Conservation (phyloP, 2,888 invertebrate genomes). For the Melipona bicolor region DNA sequence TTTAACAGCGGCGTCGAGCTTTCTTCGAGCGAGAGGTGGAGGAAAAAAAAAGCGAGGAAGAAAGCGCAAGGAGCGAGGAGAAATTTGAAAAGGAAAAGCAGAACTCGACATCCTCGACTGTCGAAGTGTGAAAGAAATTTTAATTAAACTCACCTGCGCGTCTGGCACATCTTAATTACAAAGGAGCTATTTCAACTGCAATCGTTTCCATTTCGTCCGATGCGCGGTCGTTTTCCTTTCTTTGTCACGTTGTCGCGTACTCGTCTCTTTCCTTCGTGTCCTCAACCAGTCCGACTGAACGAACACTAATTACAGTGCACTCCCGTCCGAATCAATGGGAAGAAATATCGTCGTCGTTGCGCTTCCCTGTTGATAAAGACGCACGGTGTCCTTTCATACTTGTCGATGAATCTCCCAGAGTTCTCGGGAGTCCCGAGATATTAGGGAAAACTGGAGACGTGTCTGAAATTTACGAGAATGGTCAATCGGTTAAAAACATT, state of each 20-base stretch:
- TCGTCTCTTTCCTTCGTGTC: constrained; percentile 10
- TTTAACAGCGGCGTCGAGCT: not conserved
- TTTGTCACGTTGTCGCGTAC: not conserved
- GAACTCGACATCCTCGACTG: not conserved
- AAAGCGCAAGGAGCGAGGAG: not conserved
- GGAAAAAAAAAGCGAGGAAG: not conserved
- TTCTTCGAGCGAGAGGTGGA: not conserved
- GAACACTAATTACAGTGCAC: constrained; percentile 47
- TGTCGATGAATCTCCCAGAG: too few species aligned
- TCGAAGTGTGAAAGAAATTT: constrained; percentile 30
- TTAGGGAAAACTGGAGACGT: too few species aligned
- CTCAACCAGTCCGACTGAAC: constrained; percentile 35
- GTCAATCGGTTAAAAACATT: too few species aligned
- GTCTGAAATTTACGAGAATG: too few species aligned
- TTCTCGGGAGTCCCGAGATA: too few species aligned
- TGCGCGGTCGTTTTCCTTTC: constrained; percentile 10
- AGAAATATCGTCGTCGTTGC: constrained; percentile 21
- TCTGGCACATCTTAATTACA: constrained; percentile 48
- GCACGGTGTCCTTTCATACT: too few species aligned
- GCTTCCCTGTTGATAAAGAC: not conserved
- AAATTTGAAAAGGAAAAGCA: too few species aligned
- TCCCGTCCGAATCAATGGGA: constrained; percentile 33
- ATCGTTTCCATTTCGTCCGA: not conserved
- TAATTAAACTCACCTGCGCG: constrained; percentile 44
- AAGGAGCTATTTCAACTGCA: constrained; percentile 24